These are phyloP conservation scores for Parambassis ranga DNA, from an alignment of 2,797 vertebrate species.

Conservation along the genomic window DNA sequence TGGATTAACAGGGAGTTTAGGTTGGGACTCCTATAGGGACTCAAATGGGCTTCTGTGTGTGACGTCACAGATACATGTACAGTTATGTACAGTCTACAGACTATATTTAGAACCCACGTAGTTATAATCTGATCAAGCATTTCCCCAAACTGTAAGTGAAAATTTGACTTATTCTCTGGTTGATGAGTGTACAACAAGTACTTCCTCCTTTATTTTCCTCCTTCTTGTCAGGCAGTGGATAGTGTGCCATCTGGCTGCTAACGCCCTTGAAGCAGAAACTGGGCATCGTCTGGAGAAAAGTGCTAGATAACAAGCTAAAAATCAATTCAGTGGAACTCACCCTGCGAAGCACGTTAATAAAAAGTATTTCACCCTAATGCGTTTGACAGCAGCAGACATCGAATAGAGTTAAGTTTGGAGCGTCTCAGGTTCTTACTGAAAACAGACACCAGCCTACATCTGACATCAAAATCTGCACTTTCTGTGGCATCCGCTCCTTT, in stretches of 20 bases:
- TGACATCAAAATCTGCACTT: slow-evolving; percentile 26
- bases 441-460: slow-evolving; percentile 31
- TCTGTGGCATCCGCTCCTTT: slow-evolving; percentile 47
- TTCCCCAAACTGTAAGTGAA: neutral
- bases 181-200: neutral
- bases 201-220: neutral
- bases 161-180: neutral
- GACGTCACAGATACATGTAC: too few species aligned
- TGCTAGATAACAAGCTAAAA: slow-evolving; percentile 18
- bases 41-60: too few species aligned
- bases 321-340: slow-evolving; percentile 15
- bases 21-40: too few species aligned
- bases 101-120: too few species aligned
- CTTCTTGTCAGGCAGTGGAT: neutral
- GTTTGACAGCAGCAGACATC: slow-evolving; percentile 24
- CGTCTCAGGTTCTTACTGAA: slow-evolving; percentile 22
- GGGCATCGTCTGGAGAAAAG: neutral
- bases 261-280: slow-evolving; percentile 10
- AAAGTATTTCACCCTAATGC: slow-evolving; percentile 33
- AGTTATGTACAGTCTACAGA: too few species aligned
- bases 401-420: slow-evolving; percentile 26
- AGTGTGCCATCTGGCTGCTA: neutral
- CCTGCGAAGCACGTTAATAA: slow-evolving; percentile 9
- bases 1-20: too few species aligned
- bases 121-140: neutral